Base-by-base conservation (phyloP, 2,888 invertebrate genomes). In the Tipula helvola region DNA sequence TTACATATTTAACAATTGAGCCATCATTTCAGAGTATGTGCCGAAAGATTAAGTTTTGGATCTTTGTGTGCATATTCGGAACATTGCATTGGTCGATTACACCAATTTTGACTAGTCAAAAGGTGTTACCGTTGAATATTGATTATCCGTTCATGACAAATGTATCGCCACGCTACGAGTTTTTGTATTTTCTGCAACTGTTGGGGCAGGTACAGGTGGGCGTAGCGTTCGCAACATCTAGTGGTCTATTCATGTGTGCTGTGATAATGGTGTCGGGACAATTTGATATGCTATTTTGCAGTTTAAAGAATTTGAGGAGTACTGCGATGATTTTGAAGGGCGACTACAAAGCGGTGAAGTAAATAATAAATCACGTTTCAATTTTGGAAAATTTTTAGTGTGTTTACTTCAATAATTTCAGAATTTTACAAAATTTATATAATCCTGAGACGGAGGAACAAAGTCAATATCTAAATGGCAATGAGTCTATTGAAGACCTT, bases 131-230 rank as follows among this genome's bases (percentile, higher is more conserved):
- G 0, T 86, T 91, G 44, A 86, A 88, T 85, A 90, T 90, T 87
- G 90, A 90, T 89, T 91, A 91, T 89, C 91, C 91, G 5, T 89
- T 91, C 18, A 89, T 91, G 87, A 89, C 89, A 87, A 89, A 88
- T 39, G 90, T 90, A 87, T 71, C 86, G 41, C 88, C 88, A 8
- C 52, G 85, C 13, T 89, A 89, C 87, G 91, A 89, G 2, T 71
- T 88, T 5, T 87, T 88, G 1, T 89, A 88, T 87, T 44, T 87
- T 0, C 36, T 88, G 3, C 91, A 91, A 88, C 89, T 89, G 10
- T 87, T 90, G 85, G 91, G 90, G 0, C 91, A 91, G 88, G 88
- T 90, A 83, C 90, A 91, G 88, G 89, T 90, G 12, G 90, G 90
- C 0, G 88, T 90, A 13, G 87, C 87, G 1, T 89, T 87, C 86